Evolutionary conservation across 2,113 vertebrate species (phyloP), one percentile per base, ranked within the genome.

Genomic region (Verasper variegatus): DNA sequence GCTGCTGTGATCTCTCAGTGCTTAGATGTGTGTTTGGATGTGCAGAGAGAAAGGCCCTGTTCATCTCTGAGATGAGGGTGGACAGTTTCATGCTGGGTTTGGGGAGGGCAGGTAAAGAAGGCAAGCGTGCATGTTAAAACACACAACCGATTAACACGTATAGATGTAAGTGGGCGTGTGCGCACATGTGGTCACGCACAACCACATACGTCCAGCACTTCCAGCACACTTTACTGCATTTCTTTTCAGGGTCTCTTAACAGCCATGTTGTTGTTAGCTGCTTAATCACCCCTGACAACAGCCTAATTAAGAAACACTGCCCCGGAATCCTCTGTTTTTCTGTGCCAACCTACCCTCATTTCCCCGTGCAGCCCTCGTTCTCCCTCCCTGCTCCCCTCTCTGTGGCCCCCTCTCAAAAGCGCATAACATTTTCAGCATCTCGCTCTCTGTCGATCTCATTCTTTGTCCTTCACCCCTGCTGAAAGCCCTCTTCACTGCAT

Each of bases 251-350:
- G 14, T 52, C 71, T 62, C 47, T 74, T 81, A 64, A 79, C 74
- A 61, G 68, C 80, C 49, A 17, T 59, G 84, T 71, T 82, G 84
- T 66, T 82, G 83, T 81, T 71, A 72, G 80, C 73, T 45, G 80
- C 86, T 87, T 92, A 89, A 78, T 92, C 80, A 23, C 85, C 88
- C 88, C 20, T 90, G 90, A 88, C 92, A 82, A 89, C 91, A 88
- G 86, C 87, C 91, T 86, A 82, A 91, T 91, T 91, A 85, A 89
- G 86, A 90, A 81, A 74, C 70, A 31, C 78, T 37, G 83, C 49
- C 57, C 85, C 88, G 91, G 89, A 89, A 89, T 87, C 86, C 79
- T 24, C 51, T 7, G 62, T 15, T 71, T 60, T 74, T 60, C 73
- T 57, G 67, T 81, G 85, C 87, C 89, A 90, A 56, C 56, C 17